Evolutionary conservation across 2,113 vertebrate species (phyloP).

Genomic region (Willisornis vidua): DNA sequence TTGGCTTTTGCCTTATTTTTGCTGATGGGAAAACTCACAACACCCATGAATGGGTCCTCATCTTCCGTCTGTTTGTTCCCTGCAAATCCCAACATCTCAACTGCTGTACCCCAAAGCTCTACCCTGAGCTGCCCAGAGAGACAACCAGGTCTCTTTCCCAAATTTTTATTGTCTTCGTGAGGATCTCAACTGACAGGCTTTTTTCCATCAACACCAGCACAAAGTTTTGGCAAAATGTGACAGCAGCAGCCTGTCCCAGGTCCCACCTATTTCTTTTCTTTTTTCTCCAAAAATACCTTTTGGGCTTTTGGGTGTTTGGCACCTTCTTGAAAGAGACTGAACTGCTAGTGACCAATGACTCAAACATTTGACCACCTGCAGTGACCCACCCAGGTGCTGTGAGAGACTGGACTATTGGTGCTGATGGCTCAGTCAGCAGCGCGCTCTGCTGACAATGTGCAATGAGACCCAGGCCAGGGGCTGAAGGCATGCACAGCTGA

Average conservation of each 20-base stretch:
- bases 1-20: background rate
- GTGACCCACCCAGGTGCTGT: background rate
- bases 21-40: background rate
- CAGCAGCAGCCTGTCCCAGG: background rate
- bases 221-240: background rate
- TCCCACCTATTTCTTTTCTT: background rate
- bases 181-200: background rate
- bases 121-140: background rate
- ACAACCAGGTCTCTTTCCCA: background rate
- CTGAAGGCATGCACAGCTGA: background rate
- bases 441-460: background rate
- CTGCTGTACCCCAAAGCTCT: background rate
- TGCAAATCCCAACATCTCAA: background rate
- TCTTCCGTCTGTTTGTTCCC: background rate
- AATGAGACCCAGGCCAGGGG: background rate
- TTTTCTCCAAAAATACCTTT: background rate
- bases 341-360: background rate
- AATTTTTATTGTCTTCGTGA: background rate
- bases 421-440: background rate
- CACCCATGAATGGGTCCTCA: rapidly evolving
- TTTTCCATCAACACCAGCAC: background rate
- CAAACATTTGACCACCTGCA: background rate
- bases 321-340: background rate
- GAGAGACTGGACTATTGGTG: background rate
- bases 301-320: background rate